These are phyloP conservation scores for Selene dorsalis DNA, from an alignment of 2,797 vertebrate species.

Conservation along the genomic window DNA sequence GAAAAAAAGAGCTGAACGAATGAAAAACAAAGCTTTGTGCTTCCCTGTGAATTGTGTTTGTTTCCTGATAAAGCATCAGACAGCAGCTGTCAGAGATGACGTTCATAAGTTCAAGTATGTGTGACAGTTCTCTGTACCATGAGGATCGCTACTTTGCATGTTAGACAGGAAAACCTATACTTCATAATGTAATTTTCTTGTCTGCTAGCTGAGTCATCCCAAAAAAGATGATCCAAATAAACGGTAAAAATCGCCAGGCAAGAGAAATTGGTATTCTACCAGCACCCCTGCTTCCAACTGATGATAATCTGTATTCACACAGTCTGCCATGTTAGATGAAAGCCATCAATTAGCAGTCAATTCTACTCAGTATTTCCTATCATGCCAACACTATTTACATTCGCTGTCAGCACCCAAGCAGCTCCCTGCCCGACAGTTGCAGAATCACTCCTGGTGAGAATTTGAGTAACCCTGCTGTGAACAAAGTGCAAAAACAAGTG, in stretches of 20 bases:
- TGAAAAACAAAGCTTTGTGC: not conserved
- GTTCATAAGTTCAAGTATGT: slow-evolving; percentile 41
- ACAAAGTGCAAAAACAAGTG: slow-evolving; percentile 79
- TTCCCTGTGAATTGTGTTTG: slow-evolving; percentile 30
- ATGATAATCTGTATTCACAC: slow-evolving; percentile 79
- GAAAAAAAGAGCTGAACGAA: not conserved
- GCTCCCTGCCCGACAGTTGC: slow-evolving; percentile 58
- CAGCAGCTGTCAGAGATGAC: slow-evolving; percentile 29
- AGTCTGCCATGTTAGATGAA: slow-evolving; percentile 77
- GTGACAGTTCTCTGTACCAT: slow-evolving; percentile 38
- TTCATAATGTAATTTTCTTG: slow-evolving; percentile 38
- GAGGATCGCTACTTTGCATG: slow-evolving; percentile 36
- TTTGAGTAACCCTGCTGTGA: slow-evolving; percentile 74
- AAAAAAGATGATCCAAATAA: slow-evolving; percentile 62
- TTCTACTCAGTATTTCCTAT: slow-evolving; percentile 74
- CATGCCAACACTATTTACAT: slow-evolving; percentile 75
- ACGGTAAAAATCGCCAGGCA: slow-evolving; percentile 43
- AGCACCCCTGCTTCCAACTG: slow-evolving; percentile 58
- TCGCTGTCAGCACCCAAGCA: slow-evolving; percentile 65
- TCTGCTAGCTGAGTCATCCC: slow-evolving; percentile 49
- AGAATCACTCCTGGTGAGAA: slow-evolving; percentile 70
- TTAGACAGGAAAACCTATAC: slow-evolving; percentile 41
- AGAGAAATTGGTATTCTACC: slow-evolving; percentile 71
- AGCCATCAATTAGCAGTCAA: slow-evolving; percentile 80
- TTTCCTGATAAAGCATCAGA: slow-evolving; percentile 19